Evolutionary conservation across 2,797 vertebrate species (phyloP).

Genomic region (Bufotes viridis): DNA sequence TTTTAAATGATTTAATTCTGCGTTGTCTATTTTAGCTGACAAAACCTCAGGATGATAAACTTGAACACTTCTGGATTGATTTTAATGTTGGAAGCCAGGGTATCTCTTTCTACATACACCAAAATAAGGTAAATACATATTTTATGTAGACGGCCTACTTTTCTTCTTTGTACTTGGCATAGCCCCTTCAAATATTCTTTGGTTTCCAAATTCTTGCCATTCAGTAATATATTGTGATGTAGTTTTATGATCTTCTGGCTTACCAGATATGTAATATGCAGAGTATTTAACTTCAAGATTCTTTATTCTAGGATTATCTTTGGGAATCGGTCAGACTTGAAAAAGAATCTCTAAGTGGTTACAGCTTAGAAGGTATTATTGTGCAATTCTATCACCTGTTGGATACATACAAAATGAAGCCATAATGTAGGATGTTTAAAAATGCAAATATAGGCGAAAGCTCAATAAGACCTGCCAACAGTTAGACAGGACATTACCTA

Average conservation of each 20-base stretch:
- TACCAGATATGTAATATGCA: background rate
- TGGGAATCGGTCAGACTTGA: conserved; percentile 85
- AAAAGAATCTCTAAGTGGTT: conserved; percentile 75
- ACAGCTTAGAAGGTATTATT: conserved; percentile 72
- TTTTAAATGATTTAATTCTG: background rate
- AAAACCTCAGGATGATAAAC: conserved; percentile 83
- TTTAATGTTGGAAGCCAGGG: conserved; percentile 85
- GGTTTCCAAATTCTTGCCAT: background rate
- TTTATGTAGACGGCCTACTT: background rate
- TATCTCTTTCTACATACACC: conserved; percentile 87
- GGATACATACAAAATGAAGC: background rate
- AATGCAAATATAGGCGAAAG: background rate
- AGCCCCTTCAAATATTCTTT: too few relatives aligned
- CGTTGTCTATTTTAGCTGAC: conserved; percentile 74
- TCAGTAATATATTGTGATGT: too few relatives aligned
- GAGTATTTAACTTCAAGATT: background rate
- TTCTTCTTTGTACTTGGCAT: too few relatives aligned
- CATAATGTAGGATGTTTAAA: background rate
- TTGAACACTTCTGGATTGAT: conserved; percentile 92
- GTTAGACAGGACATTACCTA: too few relatives aligned
- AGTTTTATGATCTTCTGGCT: background rate
- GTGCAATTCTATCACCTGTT: background rate
- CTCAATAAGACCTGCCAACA: too few relatives aligned
- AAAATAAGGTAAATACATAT: conserved; percentile 75
- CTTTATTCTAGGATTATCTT: conserved; percentile 74